phyloP scores from a whole-genome alignment of 2,888 invertebrate genomes.

The Apodemia mormo region DNA sequence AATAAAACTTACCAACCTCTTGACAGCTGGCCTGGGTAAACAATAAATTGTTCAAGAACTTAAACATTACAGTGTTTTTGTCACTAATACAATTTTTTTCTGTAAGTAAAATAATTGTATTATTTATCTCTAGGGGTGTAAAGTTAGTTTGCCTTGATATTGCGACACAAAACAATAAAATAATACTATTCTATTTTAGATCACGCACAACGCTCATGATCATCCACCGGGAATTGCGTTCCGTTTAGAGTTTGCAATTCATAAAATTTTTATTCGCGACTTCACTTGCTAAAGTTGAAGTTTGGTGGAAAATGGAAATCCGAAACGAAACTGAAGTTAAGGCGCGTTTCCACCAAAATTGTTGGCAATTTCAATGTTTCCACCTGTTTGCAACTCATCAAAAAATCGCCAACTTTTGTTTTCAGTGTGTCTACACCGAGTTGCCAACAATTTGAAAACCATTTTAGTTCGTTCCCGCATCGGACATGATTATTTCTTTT shows the following conservation, averaged over 20 bases:
- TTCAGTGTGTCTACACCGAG: too few relatives aligned
- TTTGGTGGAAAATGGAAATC: slow-evolving; percentile 2
- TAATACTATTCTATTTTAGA: slow-evolving; percentile 75
- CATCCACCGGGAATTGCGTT: slow-evolving; percentile 59
- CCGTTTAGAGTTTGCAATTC: slow-evolving; percentile 29
- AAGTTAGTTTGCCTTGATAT: slow-evolving; percentile 67
- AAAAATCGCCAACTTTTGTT: too few relatives aligned
- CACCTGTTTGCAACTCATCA: too few relatives aligned
- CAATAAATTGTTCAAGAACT: slow-evolving; percentile 82
- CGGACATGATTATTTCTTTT: too few relatives aligned
- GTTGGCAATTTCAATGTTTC: too few relatives aligned
- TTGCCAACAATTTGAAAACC: too few relatives aligned
- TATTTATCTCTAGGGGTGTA: slow-evolving; percentile 52
- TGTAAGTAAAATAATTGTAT: slow-evolving; percentile 50
- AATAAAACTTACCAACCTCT: slow-evolving; percentile 88
- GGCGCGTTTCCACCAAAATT: too few relatives aligned
- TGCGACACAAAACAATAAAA: slow-evolving; percentile 73
- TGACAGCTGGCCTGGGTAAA: slow-evolving; percentile 86
- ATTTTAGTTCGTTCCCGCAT: too few relatives aligned
- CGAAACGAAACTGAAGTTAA: slow-evolving; percentile 2
- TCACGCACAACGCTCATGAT: slow-evolving; percentile 74
- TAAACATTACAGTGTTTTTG: slow-evolving; percentile 83
- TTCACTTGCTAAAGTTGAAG: slow-evolving; percentile 1
- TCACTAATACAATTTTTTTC: slow-evolving; percentile 55
- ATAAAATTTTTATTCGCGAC: background rate